Conservation (phyloP, 2,797 vertebrate genomes). For the Malacoraja senta region DNA sequence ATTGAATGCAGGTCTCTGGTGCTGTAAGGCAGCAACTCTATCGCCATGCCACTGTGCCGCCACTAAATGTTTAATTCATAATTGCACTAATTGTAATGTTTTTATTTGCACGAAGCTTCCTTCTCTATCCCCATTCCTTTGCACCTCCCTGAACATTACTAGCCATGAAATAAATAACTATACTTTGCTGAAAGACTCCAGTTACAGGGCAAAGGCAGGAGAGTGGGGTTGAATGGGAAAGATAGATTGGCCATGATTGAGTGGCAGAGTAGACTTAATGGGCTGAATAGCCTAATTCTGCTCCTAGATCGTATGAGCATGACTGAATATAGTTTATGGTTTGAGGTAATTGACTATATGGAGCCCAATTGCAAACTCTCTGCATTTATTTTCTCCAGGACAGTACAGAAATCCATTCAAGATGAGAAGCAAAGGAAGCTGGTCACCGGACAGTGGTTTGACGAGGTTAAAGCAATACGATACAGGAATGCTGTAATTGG, state of each 20-base stretch:
- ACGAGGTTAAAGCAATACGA: slow-evolving; percentile 53
- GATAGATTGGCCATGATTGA: too few species aligned
- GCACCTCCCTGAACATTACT: not conserved
- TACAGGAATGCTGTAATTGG: slow-evolving; percentile 55
- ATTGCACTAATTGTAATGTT: not conserved
- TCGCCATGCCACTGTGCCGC: too few species aligned
- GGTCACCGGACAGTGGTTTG: slow-evolving; percentile 60
- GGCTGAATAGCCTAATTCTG: too few species aligned
- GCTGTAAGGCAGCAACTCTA: too few species aligned
- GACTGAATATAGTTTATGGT: not conserved
- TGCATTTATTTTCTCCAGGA: slow-evolving; percentile 41
- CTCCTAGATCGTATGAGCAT: too few species aligned
- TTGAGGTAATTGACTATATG: not conserved
- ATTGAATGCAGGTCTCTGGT: too few species aligned
- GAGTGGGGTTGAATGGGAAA: too few species aligned
- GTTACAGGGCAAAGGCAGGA: too few species aligned
- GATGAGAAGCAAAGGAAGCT: slow-evolving; percentile 62
- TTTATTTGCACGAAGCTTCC: not conserved
- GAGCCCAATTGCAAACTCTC: not conserved
- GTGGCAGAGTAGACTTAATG: too few species aligned
- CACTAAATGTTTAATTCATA: not conserved
- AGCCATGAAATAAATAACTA: not conserved
- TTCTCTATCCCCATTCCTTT: not conserved
- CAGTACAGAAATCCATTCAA: slow-evolving; percentile 53
- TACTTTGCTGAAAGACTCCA: not conserved